Base-by-base conservation (phyloP, 2,888 invertebrate species). In the Drosophila limbata region DNA sequence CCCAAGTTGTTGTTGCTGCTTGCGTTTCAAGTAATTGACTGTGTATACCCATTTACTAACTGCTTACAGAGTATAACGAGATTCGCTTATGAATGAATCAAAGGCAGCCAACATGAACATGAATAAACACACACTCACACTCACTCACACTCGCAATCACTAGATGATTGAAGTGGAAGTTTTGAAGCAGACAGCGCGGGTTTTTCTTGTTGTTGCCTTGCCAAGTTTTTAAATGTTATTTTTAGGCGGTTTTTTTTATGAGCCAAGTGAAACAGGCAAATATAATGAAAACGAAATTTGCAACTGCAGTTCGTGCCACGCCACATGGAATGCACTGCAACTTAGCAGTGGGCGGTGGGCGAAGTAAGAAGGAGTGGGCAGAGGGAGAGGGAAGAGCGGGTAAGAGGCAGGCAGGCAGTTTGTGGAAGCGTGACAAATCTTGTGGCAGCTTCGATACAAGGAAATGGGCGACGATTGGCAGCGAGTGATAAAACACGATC, bases 161-260 rank as follows among this genome's bases (percentile, higher is more conserved):
- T 75, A 69, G 60, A 15, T 73, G 69, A 68, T 73, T 83, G 79
- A 86, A 84, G 84, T 83, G 87, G 87, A 83, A 87, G 77, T 84
- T 83, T 52, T 33, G 79, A 48, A 52, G 79, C 69, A 79, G 87
- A 84, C 82, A 57, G 73, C 65, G 62, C 75, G 60, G 62, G 33
- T 62, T 77, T 64, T 42, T 56, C 33, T 31, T 69, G 42, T 25
- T 66, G 33, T 21, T 67, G 57, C 9, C 21, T 56, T 73, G 74
- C 66, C 77, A 74, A 78, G 75, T 66, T 75, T 61, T 77, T 56
- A 69, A 76, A 67, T 63, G 81, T 68, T 82, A 82, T 82, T 82
- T 82, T 84, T 70, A 81, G 84, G 62, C 78, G 68, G 48, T 28
- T 17, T 57, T 65, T 69, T 70, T 70, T 77, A 65, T 45, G 70